Evolutionary conservation across 2,888 invertebrate species (phyloP).

Genomic region (Tachina grossa): DNA sequence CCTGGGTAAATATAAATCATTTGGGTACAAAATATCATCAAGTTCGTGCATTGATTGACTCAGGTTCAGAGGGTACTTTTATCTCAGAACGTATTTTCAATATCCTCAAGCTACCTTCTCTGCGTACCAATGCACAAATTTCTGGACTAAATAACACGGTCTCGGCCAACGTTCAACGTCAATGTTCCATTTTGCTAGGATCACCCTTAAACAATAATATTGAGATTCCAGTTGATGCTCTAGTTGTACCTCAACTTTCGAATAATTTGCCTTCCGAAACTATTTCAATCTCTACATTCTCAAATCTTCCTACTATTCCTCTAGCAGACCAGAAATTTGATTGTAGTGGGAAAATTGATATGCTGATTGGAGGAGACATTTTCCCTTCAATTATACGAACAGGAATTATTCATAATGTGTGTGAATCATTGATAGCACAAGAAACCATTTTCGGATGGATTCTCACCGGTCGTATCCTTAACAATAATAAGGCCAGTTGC

Average conservation of each 20-base stretch:
- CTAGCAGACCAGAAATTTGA: background rate
- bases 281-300: background rate
- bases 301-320: background rate
- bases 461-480: background rate
- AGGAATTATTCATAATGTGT: background rate
- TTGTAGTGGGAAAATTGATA: background rate
- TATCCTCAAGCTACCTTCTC: constrained; percentile 24
- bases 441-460: constrained; percentile 43
- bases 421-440: constrained; percentile 31
- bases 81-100: constrained; percentile 47
- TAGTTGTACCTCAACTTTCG: background rate
- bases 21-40: background rate
- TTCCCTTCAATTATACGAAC: background rate
- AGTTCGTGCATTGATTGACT: constrained; percentile 53
- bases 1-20: background rate
- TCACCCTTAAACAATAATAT: background rate
- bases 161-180: constrained; percentile 16
- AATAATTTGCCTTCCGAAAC: background rate
- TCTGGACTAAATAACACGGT: constrained; percentile 41
- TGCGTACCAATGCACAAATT: background rate
- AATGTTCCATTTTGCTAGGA: constrained; percentile 17
- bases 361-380: background rate
- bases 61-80: constrained; percentile 62
- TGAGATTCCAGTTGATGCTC: background rate
- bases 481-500: background rate